Evolutionary conservation across 2,797 vertebrate species (phyloP), one percentile per base, ranked within the genome.

Genomic region (Oreochromis grahami): DNA sequence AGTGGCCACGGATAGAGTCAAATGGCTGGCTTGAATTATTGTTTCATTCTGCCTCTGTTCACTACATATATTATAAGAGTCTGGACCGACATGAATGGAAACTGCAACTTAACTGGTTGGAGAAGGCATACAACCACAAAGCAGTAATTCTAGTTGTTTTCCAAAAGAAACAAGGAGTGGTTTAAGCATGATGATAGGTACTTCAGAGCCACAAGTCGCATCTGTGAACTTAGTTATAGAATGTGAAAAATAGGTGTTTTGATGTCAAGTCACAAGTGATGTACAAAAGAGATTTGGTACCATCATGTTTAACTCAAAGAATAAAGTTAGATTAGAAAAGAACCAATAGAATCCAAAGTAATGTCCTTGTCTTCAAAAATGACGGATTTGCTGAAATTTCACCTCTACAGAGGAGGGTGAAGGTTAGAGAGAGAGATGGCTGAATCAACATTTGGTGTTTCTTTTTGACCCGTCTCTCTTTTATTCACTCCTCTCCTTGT

Each of bases 371-470:
- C 78, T n/a, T 29, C 53, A 2, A 91, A 90, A 90, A 92, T 91
- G 88, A 93, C 88, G 85, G 83, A 93, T 94, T 89, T 93, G 88
- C 84, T 93, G 91, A 81, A 86, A 93, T 93, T 94, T 93, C 84
- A 91, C 93, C 91, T 94, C 86, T 83, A 58, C 72, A 58, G 43
- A 70, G 77, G 55, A 24, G 86, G 89, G 84, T 91, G 93, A 95
- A 95, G 93, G 95, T 94, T 88, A 36, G 70, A 8, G 24, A 77
- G 24, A 78, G 74, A 90, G 86, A 92, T 86, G 92, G 93, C 94
- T 94, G 93, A 95, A 96, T 95, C 92, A 93, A 95, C 94, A 94
- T 95, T 94, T 93, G 92, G 83, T 51, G 58, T 92, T 92, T 91
- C 29, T 84, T 90, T 93, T 79, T 94, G 91, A 94, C 94, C 94